Percentiles rank a stretch among this genome's conserved stretches.
These are phyloP conservation scores for Oreortyx pictus DNA, from an alignment of 2,797 vertebrate genomes.

Conservation along the genomic window DNA sequence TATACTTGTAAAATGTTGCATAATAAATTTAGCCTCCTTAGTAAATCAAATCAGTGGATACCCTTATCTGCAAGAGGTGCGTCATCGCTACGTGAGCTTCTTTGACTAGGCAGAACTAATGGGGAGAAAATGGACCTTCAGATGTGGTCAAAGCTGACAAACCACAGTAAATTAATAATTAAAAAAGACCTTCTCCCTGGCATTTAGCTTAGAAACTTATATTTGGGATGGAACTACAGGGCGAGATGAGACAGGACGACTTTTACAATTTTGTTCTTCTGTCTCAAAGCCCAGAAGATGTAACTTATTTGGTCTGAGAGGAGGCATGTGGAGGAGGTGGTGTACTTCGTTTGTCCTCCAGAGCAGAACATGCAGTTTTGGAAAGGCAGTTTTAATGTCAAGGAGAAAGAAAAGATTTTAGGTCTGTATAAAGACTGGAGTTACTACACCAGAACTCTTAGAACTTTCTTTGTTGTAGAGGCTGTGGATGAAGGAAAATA, in stretches of 20 bases:
- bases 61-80: slow-evolving; percentile 65
- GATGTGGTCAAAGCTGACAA: background rate
- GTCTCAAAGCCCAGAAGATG: background rate
- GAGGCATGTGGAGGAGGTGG: background rate
- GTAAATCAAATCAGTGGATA: slow-evolving; percentile 74
- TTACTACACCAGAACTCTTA: background rate
- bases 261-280: background rate
- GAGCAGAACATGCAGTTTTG: background rate
- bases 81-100: slow-evolving; percentile 59
- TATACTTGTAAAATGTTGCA: slow-evolving; percentile 76
- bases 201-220: slow-evolving; percentile 10
- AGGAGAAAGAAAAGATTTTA: background rate
- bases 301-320: background rate
- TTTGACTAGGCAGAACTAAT: slow-evolving; percentile 41
- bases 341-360: slow-evolving; percentile 30
- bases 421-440: background rate
- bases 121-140: slow-evolving; percentile 39
- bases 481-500: background rate
- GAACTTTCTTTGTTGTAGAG: background rate
- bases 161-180: background rate
- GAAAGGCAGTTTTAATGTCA: slow-evolving; percentile 5
- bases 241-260: background rate
- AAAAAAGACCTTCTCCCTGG: background rate
- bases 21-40: slow-evolving; percentile 78
- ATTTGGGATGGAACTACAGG: background rate